These are phyloP conservation scores for Pyxicephalus adspersus DNA, from an alignment of 2,113 vertebrate genomes.

Conservation along the genomic window DNA sequence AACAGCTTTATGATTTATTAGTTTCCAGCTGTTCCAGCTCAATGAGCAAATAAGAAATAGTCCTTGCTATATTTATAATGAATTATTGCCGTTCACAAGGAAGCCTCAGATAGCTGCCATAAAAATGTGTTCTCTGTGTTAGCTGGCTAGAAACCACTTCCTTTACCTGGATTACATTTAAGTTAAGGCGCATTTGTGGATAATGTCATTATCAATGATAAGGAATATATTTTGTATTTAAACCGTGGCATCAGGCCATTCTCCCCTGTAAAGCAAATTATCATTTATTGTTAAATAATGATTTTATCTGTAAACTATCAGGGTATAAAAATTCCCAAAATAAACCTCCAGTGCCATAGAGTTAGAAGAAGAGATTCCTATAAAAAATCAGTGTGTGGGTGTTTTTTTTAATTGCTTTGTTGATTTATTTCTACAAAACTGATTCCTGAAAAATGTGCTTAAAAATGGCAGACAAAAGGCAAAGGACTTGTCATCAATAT, in stretches of 20 bases:
- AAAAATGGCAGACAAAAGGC: no score
- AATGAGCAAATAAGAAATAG: constrained; percentile 50
- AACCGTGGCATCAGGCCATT: background rate
- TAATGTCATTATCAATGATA: constrained; percentile 36
- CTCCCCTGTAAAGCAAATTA: background rate
- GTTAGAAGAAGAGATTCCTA: no score
- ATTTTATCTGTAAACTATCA: background rate
- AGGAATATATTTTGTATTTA: background rate
- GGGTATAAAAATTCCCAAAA: background rate
- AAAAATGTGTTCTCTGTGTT: constrained; percentile 25
- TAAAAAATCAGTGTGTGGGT: no score
- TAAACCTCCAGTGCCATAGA: background rate
- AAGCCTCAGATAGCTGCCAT: constrained; percentile 39
- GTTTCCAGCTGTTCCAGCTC: constrained; percentile 37
- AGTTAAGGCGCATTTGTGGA: constrained; percentile 27
- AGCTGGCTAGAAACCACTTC: constrained; percentile 43
- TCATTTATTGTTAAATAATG: constrained; percentile 9
- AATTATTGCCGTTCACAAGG: constrained; percentile 52
- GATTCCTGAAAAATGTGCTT: no score
- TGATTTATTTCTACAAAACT: no score
- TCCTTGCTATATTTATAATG: constrained; percentile 50
- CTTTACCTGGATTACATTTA: constrained; percentile 48
- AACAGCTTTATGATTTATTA: constrained; percentile 54
- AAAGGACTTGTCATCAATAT: no score
- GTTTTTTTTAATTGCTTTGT: no score